These are phyloP conservation scores for Drosophila aldrichi DNA, from an alignment of 2,888 invertebrate species.

Conservation along the genomic window DNA sequence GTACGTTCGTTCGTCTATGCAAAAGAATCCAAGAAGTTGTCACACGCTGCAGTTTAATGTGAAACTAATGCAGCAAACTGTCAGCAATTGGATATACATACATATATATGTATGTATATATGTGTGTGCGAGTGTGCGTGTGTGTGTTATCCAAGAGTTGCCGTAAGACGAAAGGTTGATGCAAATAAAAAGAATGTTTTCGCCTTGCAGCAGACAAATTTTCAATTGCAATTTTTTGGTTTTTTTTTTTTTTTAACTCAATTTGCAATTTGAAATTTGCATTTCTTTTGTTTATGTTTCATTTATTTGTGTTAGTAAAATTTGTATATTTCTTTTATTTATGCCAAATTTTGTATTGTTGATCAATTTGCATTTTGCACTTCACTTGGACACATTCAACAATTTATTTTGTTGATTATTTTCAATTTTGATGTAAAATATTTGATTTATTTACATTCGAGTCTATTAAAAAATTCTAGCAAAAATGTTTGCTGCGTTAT, in stretches of 20 bases:
- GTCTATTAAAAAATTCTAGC: slow-evolving; percentile 35
- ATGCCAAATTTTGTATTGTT: slow-evolving; percentile 3
- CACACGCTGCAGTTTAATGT: slow-evolving; percentile 55
- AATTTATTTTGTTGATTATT: slow-evolving; percentile 19
- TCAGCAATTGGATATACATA: slow-evolving; percentile 22
- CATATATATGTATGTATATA: slow-evolving; percentile 12
- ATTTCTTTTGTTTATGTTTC: slow-evolving; percentile 31
- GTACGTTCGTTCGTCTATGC: slow-evolving; percentile 7
- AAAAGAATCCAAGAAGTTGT: slow-evolving; percentile 46
- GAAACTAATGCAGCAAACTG: slow-evolving; percentile 48
- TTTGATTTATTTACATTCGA: neutral
- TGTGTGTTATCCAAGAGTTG: slow-evolving; percentile 43
- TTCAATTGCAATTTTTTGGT: slow-evolving; percentile 7
- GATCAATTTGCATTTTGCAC: slow-evolving; percentile 37
- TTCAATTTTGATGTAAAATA: neutral
- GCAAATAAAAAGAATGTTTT: slow-evolving; percentile 20
- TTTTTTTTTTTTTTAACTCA: neutral
- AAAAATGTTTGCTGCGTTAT: slow-evolving; percentile 54
- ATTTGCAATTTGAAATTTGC: slow-evolving; percentile 19
- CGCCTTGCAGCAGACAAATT: slow-evolving; percentile 23
- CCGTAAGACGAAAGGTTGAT: slow-evolving; percentile 28
- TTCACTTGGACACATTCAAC: slow-evolving; percentile 44
- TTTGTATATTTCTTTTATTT: slow-evolving; percentile 14
- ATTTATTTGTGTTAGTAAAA: slow-evolving; percentile 6
- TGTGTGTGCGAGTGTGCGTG: slow-evolving; percentile 18